phyloP scores from a whole-genome alignment of 2,888 invertebrate genomes.

The Drosophila stalkeri region DNA sequence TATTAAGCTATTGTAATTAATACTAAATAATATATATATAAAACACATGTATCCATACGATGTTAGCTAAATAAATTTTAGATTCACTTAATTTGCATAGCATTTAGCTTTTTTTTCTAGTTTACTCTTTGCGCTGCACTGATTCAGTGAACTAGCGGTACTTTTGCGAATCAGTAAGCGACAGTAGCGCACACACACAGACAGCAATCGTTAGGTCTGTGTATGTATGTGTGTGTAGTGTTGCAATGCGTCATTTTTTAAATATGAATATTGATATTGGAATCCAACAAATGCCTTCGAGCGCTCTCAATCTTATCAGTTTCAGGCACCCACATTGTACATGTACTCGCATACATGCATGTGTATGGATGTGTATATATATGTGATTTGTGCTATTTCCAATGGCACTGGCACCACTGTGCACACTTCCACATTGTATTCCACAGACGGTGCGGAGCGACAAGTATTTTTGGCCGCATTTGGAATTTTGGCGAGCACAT shows the following conservation, averaged over 20 bases:
- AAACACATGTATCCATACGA: background rate
- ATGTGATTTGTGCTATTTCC: background rate
- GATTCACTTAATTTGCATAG: background rate
- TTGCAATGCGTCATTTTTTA: conserved; percentile 31
- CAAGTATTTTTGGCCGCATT: conserved; percentile 54
- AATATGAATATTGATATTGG: conserved; percentile 28
- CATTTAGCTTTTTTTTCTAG: conserved; percentile 14
- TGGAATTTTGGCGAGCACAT: conserved; percentile 27
- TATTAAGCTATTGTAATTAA: background rate
- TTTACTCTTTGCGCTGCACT: conserved; percentile 12
- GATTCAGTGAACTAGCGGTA: conserved; percentile 8
- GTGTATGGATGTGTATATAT: background rate
- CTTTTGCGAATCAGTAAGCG: conserved; percentile 35
- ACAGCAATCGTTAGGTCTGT: background rate
- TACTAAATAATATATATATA: background rate
- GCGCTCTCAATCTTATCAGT: conserved; percentile 26
- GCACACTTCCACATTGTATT: conserved; percentile 22
- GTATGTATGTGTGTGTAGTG: background rate
- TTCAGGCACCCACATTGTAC: background rate
- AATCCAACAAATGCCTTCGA: conserved; percentile 1
- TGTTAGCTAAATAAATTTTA: background rate
- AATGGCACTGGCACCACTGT: conserved; percentile 34
- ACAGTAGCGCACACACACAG: conserved; percentile 22
- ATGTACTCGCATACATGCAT: background rate
- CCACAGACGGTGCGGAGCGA: conserved; percentile 24